A percentile compares a stretch with the other conserved stretches of the same genome.
Conservation (phyloP, 2,113 vertebrate genomes). For the Ibidorhyncha struthersii region DNA sequence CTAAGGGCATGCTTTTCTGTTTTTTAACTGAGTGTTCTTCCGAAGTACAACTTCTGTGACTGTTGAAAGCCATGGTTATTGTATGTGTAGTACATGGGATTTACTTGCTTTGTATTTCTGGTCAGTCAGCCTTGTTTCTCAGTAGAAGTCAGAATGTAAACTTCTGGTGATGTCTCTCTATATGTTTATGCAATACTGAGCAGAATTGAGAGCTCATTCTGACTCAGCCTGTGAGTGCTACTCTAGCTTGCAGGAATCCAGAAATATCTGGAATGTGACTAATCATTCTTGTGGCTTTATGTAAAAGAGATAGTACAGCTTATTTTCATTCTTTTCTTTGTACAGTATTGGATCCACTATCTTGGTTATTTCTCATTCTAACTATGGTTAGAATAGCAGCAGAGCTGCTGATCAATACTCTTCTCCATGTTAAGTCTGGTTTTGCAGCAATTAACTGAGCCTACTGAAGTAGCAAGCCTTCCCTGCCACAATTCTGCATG, state of each 20-base stretch:
- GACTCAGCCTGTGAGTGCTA: slow-evolving; percentile 26
- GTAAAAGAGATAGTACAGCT: neutral
- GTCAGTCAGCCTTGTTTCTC: neutral
- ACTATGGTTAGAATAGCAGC: neutral
- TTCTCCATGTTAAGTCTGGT: neutral
- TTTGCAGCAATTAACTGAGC: neutral
- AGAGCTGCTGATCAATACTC: neutral
- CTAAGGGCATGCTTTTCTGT: neutral
- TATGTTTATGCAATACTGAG: neutral
- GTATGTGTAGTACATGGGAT: neutral
- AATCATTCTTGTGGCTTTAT: slow-evolving; percentile 39
- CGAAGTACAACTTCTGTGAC: neutral
- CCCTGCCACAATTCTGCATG: neutral
- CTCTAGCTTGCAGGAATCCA: slow-evolving; percentile 28
- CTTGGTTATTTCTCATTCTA: neutral
- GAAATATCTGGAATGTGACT: slow-evolving; percentile 51
- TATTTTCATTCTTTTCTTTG: neutral
- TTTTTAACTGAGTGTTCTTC: neutral
- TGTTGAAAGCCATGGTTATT: neutral
- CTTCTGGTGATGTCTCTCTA: neutral
- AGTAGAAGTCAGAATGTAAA: neutral
- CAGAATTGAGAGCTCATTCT: slow-evolving; percentile 9
- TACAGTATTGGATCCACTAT: neutral
- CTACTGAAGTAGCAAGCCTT: neutral
- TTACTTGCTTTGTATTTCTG: neutral